A percentile compares a stretch with the other conserved stretches of the same genome.
phyloP scores from a whole-genome alignment of 2,888 invertebrate genomes.

The Eristalinus aeneus region DNA sequence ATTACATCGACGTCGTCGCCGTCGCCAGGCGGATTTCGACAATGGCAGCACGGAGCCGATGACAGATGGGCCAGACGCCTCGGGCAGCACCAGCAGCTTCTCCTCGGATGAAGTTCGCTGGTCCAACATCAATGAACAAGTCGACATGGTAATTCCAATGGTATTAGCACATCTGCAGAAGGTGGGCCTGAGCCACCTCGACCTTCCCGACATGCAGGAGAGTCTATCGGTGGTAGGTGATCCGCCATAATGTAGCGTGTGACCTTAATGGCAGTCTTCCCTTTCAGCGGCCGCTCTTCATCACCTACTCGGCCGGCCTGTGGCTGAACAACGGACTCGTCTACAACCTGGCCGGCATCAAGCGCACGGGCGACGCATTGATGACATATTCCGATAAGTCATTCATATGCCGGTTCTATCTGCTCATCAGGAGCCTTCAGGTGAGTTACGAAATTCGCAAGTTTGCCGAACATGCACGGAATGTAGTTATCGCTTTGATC shows the following conservation, averaged over 20 bases:
- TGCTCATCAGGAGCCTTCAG: constrained; percentile 77
- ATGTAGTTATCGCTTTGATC: constrained; percentile 6
- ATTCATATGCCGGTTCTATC: constrained; percentile 76
- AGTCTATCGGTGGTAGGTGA: constrained; percentile 77
- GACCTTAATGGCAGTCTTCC: constrained; percentile 5
- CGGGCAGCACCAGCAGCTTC: constrained; percentile 61
- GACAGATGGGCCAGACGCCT: constrained; percentile 42
- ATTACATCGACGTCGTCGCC: constrained; percentile 20
- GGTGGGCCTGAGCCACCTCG: constrained; percentile 76
- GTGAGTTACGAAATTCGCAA: constrained; percentile 72
- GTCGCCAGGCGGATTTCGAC: constrained; percentile 36
- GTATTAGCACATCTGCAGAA: constrained; percentile 76
- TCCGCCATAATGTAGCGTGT: neutral
- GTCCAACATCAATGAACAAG: constrained; percentile 79
- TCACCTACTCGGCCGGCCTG: constrained; percentile 77
- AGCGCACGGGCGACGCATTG: constrained; percentile 76
- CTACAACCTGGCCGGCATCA: constrained; percentile 78
- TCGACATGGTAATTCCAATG: constrained; percentile 79
- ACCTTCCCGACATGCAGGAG: constrained; percentile 78
- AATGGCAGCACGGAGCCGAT: constrained; percentile 45
- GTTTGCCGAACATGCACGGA: neutral
- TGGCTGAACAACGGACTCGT: constrained; percentile 77
- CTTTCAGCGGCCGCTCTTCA: constrained; percentile 77
- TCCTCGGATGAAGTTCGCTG: constrained; percentile 75
- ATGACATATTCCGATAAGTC: constrained; percentile 79